Evolutionary conservation across 1,140 invertebrate genomes (phyloP).

Genomic region (Penaeus indicus): DNA sequence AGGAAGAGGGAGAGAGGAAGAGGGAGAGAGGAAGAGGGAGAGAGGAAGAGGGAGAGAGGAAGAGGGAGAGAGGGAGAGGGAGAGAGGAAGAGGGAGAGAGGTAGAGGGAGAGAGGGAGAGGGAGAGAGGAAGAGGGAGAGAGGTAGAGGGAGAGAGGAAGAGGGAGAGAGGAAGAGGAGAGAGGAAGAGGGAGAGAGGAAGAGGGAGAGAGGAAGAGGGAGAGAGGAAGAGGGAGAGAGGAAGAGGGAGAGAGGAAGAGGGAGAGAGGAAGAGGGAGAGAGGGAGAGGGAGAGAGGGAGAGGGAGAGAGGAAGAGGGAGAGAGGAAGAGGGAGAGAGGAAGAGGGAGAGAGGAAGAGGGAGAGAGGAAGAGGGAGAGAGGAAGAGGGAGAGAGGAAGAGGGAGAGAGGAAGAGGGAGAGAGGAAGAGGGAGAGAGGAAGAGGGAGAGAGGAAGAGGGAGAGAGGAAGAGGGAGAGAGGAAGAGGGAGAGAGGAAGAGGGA

Average conservation of each 20-base stretch:
- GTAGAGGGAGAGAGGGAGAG: not conserved
- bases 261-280: not conserved
- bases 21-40: not conserved
- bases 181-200: not conserved
- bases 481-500: not conserved
- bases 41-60: not conserved
- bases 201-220: too few relatives aligned
- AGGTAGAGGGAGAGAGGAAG: not conserved
- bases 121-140: not conserved
- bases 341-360: not conserved
- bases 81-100: not conserved
- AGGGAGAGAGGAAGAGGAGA: not conserved
- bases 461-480: not conserved
- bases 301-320: not conserved
- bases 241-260: too few relatives aligned
- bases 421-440: not conserved
- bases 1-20: not conserved
- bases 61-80: not conserved
- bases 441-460: not conserved
- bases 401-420: not conserved
- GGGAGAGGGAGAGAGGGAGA: not conserved
- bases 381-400: too few relatives aligned
- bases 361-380: not conserved
- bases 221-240: not conserved
- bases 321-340: not conserved